Evolutionary conservation across 2,797 vertebrate genomes (phyloP).

Genomic region (Mareca strepera): DNA sequence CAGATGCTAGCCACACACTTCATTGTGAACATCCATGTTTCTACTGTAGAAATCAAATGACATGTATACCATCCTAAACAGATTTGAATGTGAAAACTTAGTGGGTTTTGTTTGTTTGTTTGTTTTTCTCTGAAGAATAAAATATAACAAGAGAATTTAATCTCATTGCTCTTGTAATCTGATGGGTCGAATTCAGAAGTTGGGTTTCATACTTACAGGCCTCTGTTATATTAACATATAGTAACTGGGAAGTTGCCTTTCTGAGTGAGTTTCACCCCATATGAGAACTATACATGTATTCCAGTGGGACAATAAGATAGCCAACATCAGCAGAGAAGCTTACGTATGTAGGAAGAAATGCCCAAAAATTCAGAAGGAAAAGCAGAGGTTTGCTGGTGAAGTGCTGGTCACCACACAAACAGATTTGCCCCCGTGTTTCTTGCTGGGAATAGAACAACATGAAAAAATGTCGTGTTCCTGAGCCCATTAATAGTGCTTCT

Average conservation of each 20-base stretch:
- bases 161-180: neutral
- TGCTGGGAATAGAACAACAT: neutral
- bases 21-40: neutral
- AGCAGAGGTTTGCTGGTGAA: neutral
- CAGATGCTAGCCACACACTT: neutral
- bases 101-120: neutral
- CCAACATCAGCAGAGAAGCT: neutral
- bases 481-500: neutral
- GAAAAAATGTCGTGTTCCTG: neutral
- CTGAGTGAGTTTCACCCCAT: neutral
- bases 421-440: neutral
- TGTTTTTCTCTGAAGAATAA: neutral
- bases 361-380: neutral
- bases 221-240: neutral
- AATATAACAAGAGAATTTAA: neutral
- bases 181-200: neutral
- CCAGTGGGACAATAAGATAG: neutral
- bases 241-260: neutral
- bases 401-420: accelerated
- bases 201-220: neutral
- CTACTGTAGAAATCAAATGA: neutral
- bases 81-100: neutral
- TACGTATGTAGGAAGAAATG: neutral
- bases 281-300: neutral
- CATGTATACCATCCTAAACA: neutral